A percentile compares a stretch with the other conserved stretches of the same genome.
phyloP scores from a whole-genome alignment of 2,113 vertebrate species.

The Pelecanoides urinatrix region DNA sequence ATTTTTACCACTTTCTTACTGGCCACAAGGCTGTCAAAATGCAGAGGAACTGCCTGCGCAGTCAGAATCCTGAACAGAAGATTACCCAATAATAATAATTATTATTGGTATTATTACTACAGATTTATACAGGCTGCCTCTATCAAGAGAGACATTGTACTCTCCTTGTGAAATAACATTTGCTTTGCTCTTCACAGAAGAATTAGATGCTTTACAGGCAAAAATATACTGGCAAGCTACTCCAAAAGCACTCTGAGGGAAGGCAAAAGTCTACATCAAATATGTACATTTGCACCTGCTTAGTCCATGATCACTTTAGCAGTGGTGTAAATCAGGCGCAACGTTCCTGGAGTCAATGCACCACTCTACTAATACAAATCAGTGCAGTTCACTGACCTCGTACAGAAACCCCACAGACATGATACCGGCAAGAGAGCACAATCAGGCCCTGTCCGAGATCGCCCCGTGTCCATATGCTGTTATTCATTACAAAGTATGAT shows the following conservation, averaged over 20 bases:
- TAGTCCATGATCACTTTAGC: background rate
- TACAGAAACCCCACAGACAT: background rate
- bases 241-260: background rate
- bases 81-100: background rate
- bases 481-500: slow-evolving; percentile 20
- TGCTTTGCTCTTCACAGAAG: slow-evolving; percentile 3
- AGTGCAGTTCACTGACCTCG: background rate
- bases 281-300: background rate
- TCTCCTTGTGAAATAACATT: background rate
- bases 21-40: slow-evolving; percentile 27
- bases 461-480: background rate
- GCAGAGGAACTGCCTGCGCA: background rate
- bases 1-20: slow-evolving; percentile 34
- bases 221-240: background rate
- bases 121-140: background rate
- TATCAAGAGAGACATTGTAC: background rate
- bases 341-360: background rate
- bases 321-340: background rate
- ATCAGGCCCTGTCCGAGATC: background rate
- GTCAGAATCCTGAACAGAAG: slow-evolving; percentile 24
- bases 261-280: background rate
- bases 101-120: slow-evolving; percentile 2
- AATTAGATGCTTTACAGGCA: background rate
- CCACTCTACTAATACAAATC: background rate
- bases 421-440: background rate